Conservation (phyloP, 64 coral and sea anemone species). For the Porites australiensis region DNA sequence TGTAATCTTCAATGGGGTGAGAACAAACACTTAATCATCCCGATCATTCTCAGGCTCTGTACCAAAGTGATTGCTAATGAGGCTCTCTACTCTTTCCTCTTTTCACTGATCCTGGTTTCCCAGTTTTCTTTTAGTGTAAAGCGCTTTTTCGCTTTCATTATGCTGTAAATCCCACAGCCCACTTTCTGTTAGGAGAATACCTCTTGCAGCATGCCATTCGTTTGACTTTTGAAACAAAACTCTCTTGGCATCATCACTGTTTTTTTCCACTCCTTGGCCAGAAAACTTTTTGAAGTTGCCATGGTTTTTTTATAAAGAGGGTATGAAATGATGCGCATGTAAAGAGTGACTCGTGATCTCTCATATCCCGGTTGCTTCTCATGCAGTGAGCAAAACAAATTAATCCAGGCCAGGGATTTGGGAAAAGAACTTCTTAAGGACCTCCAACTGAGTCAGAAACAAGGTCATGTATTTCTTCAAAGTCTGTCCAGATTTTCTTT, state of each 20-base stretch:
- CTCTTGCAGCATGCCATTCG: slow-evolving; percentile 51
- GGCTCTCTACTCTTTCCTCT: too few relatives aligned
- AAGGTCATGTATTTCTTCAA: background rate
- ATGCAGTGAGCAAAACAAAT: slow-evolving; percentile 28
- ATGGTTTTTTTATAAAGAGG: slow-evolving; percentile 33
- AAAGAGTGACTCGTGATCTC: slow-evolving; percentile 13
- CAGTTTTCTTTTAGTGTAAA: slow-evolving; percentile 7
- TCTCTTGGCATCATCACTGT: slow-evolving; percentile 55
- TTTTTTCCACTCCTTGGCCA: slow-evolving; percentile 44
- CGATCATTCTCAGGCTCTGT: too few relatives aligned
- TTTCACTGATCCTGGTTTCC: too few relatives aligned
- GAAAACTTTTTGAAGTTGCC: slow-evolving; percentile 37
- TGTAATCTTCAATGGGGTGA: too few relatives aligned
- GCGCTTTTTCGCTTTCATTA: slow-evolving; percentile 35
- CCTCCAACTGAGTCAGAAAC: background rate
- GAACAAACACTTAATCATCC: too few relatives aligned
- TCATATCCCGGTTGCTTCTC: background rate
- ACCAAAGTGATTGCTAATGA: too few relatives aligned
- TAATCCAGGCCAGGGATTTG: slow-evolving; percentile 44
- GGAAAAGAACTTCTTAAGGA: background rate
- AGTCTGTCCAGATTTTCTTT: slow-evolving; percentile 59
- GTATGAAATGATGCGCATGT: slow-evolving; percentile 13
- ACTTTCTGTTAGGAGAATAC: slow-evolving; percentile 40
- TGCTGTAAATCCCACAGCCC: slow-evolving; percentile 42
- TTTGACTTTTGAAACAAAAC: slow-evolving; percentile 47